Evolutionary conservation across 1,140 invertebrate genomes (phyloP), one percentile per base, ranked within the genome.

Genomic region (Cataglyphis hispanica): DNA sequence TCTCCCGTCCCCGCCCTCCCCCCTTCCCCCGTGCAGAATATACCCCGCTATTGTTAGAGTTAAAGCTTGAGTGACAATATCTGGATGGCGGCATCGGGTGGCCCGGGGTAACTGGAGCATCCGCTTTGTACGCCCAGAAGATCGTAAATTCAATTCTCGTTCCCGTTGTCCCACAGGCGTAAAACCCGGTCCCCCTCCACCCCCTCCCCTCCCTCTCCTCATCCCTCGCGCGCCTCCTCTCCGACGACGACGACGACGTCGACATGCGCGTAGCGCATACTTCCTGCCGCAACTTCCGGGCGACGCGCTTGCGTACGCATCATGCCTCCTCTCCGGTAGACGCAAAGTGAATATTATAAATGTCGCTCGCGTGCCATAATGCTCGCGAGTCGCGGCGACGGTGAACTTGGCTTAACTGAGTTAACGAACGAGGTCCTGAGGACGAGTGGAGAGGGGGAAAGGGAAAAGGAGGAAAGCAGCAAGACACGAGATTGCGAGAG

Each of bases 331-430:
- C 76, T 86, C 66, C 75, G 63, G 61, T 69, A 88, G 86, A 86
- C 85, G 75, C 81, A 90, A 90, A 90, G 89, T 90, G 89, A 90
- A 90, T 90, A 90, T 90, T 90, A 90, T 90, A 87, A 90, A 88
- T 90, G 84, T 90, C 89, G 84, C 85, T 90, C 87, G 89, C 87
- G 89, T 90, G 86, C 85, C 85, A 74, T 83, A 87, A 87, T 85
- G 81, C 72, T 60, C 43, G 53, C 72, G 25, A 84, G 69, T 61
- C 84, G 56, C 84, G 56, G 77, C 75, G 70, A 72, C 85, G 72
- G 84, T 88, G 85, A 90, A 90, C 72, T 90, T 86, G 88, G 43
- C 85, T 86, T 90, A 90, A 90, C 74, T 83, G 75, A 88, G 87
- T 90, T 90, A 90, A 88, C 85, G 87, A 81, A 70, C 58, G 66